phyloP scores from a whole-genome alignment of 2,797 vertebrate genomes.

The Pelobates cultripes region DNA sequence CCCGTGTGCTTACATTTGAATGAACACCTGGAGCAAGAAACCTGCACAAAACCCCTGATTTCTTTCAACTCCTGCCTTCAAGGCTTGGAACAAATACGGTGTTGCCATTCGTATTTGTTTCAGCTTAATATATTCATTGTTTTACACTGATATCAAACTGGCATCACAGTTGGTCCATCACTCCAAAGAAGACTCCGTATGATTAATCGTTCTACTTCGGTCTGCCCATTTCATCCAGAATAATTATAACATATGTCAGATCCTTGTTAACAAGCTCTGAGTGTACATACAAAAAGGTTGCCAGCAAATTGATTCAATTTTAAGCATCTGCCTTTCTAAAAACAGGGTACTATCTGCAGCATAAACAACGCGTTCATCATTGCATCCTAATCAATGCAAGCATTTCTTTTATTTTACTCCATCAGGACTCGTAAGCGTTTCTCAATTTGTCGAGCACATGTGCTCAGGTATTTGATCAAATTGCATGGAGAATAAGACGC shows the following conservation, averaged over 20 bases:
- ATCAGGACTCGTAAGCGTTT: too few relatives aligned
- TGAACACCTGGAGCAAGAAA: constrained; percentile 41
- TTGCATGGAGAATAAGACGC: too few relatives aligned
- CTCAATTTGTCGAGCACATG: too few relatives aligned
- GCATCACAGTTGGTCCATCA: constrained; percentile 28
- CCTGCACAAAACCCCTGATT: constrained; percentile 11
- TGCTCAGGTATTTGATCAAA: too few relatives aligned
- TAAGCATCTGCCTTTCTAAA: constrained; percentile 27
- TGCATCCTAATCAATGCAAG: not conserved
- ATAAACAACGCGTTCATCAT: constrained; percentile 9
- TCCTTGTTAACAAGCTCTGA: constrained; percentile 35
- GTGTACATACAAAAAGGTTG: constrained; percentile 13
- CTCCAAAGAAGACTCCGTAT: constrained; percentile 19
- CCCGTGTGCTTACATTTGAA: constrained; percentile 32
- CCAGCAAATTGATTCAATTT: constrained; percentile 45
- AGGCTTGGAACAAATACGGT: constrained; percentile 34
- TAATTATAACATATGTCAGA: constrained; percentile 43
- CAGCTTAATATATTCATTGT: constrained; percentile 49
- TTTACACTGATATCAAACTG: constrained; percentile 46
- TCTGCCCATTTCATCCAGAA: constrained; percentile 25
- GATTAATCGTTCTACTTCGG: constrained; percentile 37
- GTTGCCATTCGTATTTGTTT: constrained; percentile 33
- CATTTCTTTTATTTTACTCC: too few relatives aligned
- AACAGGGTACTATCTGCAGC: not conserved
- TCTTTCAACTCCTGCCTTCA: constrained; percentile 41